Evolutionary conservation across 2,888 invertebrate species (phyloP).

Genomic region (Phorcus lineatus): DNA sequence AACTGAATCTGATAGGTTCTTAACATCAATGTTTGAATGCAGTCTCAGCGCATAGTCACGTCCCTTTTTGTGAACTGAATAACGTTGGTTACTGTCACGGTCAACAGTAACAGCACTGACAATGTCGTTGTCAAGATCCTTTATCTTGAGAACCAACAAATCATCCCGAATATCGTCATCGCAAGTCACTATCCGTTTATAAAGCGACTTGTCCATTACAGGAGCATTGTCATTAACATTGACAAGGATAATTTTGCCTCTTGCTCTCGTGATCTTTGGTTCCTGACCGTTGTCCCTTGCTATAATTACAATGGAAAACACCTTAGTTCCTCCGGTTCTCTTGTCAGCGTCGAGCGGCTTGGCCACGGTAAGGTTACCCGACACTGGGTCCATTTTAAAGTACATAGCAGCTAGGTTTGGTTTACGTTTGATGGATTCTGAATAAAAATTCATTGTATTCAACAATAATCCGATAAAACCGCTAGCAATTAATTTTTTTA

Average conservation of each 20-base stretch:
- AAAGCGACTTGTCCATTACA: neutral
- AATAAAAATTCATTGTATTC: neutral
- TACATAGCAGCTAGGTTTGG: neutral
- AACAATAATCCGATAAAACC: too few relatives aligned
- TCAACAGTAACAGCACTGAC: neutral
- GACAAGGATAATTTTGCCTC: neutral
- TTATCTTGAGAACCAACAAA: neutral
- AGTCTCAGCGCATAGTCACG: neutral
- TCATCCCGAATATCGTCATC: neutral
- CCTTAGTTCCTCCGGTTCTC: neutral
- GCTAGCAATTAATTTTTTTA: too few relatives aligned
- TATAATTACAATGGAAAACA: neutral
- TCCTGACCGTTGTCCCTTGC: neutral
- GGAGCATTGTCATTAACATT: neutral
- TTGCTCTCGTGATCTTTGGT: neutral
- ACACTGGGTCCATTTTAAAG: neutral
- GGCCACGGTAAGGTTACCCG: neutral
- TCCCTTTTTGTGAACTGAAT: neutral
- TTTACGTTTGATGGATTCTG: neutral
- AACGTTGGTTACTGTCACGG: neutral
- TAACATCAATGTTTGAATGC: neutral
- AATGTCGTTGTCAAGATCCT: neutral
- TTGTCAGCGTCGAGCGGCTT: neutral
- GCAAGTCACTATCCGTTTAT: neutral
- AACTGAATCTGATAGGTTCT: neutral